Conservation (phyloP, 2,797 vertebrate genomes). For the Picus viridis region DNA sequence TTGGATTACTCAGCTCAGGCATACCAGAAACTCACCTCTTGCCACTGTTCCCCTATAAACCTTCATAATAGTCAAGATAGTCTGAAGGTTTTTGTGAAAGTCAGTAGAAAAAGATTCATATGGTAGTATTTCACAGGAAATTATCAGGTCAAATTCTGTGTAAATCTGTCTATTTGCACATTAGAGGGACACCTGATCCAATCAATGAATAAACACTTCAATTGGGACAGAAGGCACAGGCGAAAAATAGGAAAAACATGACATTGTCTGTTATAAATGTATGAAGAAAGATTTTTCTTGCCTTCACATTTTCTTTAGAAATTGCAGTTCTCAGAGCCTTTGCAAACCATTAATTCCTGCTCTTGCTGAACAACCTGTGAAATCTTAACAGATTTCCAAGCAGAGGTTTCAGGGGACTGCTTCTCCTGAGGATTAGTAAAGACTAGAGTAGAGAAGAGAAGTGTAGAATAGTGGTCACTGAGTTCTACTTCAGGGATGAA, state of each 20-base stretch:
- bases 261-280: neutral
- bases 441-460: neutral
- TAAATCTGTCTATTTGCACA: neutral
- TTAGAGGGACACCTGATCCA: neutral
- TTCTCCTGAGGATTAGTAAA: neutral
- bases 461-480: neutral
- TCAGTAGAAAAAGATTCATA: neutral
- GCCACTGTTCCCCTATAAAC: neutral
- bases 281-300: neutral
- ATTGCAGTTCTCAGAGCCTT: neutral
- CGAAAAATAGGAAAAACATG: neutral
- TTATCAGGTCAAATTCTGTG: neutral
- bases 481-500: neutral
- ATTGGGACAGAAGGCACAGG: neutral
- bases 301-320: neutral
- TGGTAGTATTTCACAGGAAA: slow-evolving; percentile 9
- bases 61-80: neutral
- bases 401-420: neutral
- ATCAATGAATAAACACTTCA: neutral
- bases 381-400: neutral
- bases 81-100: neutral
- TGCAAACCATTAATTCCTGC: neutral
- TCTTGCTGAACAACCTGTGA: neutral
- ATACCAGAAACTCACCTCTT: neutral
- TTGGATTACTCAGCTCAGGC: neutral